phyloP scores from a whole-genome alignment of 2,797 vertebrate genomes.

The Tapirus indicus region DNA sequence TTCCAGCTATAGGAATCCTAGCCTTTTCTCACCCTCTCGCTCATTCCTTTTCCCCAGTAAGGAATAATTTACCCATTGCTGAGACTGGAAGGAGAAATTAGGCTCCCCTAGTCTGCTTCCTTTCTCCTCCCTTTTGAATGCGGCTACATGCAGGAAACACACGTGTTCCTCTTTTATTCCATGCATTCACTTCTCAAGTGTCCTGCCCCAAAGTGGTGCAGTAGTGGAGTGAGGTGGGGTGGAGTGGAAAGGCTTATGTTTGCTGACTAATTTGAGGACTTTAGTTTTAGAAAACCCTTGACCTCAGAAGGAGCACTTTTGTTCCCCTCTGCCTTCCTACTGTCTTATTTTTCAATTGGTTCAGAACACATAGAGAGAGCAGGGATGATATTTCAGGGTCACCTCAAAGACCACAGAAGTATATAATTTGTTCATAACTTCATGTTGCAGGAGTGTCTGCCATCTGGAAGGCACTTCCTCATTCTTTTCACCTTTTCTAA shows the following conservation, averaged over 20 bases:
- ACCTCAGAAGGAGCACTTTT: slow-evolving; percentile 8
- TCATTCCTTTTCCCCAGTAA: background rate
- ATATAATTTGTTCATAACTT: background rate
- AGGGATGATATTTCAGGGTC: slow-evolving; percentile 1
- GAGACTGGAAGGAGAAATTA: background rate
- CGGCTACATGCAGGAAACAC: background rate
- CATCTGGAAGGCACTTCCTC: slow-evolving; percentile 70
- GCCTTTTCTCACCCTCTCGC: background rate
- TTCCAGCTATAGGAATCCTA: background rate
- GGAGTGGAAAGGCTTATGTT: background rate
- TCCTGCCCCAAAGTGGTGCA: background rate
- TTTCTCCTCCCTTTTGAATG: background rate
- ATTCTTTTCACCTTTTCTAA: slow-evolving; percentile 69
- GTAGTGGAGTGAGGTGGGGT: fast-evolving
- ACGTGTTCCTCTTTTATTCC: background rate
- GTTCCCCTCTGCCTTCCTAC: background rate
- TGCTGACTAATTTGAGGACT: background rate
- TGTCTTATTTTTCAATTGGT: slow-evolving; percentile 1
- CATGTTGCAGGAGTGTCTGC: slow-evolving; percentile 31
- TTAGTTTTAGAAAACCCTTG: background rate
- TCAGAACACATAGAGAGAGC: background rate
- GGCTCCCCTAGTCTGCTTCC: background rate
- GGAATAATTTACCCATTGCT: background rate
- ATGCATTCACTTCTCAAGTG: background rate
- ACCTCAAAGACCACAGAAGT: slow-evolving; percentile 57